Conservation (phyloP, 1,140 invertebrate genomes). For the Drosophila suzukii region DNA sequence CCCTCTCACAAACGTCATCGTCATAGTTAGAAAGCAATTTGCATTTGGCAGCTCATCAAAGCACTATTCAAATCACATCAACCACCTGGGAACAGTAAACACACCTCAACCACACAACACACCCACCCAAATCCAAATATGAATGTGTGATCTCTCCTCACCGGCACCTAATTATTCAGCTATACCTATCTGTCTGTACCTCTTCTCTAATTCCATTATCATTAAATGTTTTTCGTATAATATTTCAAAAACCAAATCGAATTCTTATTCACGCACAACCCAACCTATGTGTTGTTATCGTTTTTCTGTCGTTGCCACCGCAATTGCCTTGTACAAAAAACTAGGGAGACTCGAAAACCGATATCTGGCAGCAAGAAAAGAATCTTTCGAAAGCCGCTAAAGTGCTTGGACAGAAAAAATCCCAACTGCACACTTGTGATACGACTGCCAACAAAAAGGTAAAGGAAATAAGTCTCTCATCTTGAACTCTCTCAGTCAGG, state of each 20-base stretch:
- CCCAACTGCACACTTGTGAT: conserved; percentile 84
- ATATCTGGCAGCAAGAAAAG: conserved; percentile 85
- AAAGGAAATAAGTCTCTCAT: conserved; percentile 54
- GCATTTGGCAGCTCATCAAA: conserved; percentile 48
- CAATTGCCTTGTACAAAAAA: conserved; percentile 60
- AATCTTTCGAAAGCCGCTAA: conserved; percentile 85
- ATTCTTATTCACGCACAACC: conserved; percentile 43
- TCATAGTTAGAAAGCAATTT: conserved; percentile 48
- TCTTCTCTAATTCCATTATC: conserved; percentile 42
- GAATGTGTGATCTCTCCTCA: conserved; percentile 44
- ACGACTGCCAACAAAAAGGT: conserved; percentile 84
- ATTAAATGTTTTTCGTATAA: conserved; percentile 56
- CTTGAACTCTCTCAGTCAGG: conserved; percentile 23
- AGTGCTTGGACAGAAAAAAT: conserved; percentile 84
- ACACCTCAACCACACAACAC: conserved; percentile 27
- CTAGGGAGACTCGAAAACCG: conserved; percentile 84
- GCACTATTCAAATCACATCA: conserved; percentile 38
- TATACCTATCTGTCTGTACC: conserved; percentile 35
- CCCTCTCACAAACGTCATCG: conserved; percentile 24
- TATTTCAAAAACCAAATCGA: conserved; percentile 36
- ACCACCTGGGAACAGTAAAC: conserved; percentile 25
- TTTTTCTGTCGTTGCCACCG: conserved; percentile 46
- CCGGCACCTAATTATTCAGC: conserved; percentile 23
- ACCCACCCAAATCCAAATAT: conserved; percentile 24
- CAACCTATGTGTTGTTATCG: conserved; percentile 46